A percentile compares a stretch with the other conserved stretches of the same genome.
These are phyloP conservation scores for Acipenser oxyrinchus DNA, from an alignment of 2,797 vertebrate genomes.

Conservation along the genomic window DNA sequence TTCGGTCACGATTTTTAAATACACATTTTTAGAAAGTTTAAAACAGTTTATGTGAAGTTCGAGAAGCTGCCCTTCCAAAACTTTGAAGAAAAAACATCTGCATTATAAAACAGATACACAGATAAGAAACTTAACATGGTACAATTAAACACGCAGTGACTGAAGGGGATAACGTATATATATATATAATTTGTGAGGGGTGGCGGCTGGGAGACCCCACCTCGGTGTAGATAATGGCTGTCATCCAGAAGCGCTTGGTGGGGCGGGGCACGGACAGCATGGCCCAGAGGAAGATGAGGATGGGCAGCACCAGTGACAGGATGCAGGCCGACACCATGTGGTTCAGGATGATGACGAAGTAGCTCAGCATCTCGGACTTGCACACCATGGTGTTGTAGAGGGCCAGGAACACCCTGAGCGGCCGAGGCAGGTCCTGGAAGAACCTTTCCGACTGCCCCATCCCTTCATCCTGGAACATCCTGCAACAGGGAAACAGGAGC, in stretches of 20 bases:
- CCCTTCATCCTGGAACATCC: constrained; percentile 52
- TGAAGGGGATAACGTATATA: too few species aligned
- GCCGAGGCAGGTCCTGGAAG: constrained; percentile 37
- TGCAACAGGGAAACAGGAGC: constrained; percentile 18
- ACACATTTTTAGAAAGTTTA: too few species aligned
- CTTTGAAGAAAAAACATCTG: too few species aligned
- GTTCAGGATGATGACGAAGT: constrained; percentile 63
- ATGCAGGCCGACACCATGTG: constrained; percentile 56
- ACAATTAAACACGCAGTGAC: too few species aligned
- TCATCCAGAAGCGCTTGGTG: constrained; percentile 64
- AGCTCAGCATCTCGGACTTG: constrained; percentile 62
- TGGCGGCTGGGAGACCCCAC: constrained; percentile 29
- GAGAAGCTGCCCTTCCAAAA: too few species aligned
- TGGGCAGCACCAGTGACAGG: constrained; percentile 53
- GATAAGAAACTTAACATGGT: too few species aligned
- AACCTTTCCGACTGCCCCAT: constrained; percentile 53
- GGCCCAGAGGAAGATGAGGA: constrained; percentile 64
- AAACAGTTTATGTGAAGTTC: too few species aligned
- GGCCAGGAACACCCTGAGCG: constrained; percentile 52
- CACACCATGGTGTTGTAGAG: constrained; percentile 52
- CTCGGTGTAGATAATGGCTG: constrained; percentile 68
- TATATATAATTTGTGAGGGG: background rate
- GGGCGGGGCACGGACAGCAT: constrained; percentile 65
- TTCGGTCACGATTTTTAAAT: too few species aligned
- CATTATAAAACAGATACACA: too few species aligned